Conservation (phyloP, 2,797 vertebrate genomes). For the Acanthiza pusilla region DNA sequence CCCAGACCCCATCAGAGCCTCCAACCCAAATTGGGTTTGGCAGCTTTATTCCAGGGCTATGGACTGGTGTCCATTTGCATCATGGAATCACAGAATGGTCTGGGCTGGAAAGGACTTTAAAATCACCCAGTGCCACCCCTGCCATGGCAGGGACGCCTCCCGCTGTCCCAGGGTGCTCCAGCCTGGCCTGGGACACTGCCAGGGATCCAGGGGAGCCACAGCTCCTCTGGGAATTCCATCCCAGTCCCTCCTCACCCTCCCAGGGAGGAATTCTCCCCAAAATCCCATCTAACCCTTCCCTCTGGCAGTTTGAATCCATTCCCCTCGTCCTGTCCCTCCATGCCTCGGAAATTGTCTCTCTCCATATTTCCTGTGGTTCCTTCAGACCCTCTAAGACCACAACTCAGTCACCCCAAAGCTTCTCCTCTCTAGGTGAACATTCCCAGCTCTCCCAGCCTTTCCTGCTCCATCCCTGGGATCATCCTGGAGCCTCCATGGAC, state of each 20-base stretch:
- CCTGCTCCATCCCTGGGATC: neutral
- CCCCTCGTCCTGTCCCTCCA: neutral
- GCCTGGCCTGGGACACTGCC: neutral
- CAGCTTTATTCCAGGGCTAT: neutral
- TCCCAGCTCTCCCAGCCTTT: neutral
- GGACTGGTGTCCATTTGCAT: rapidly evolving
- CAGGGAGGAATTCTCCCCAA: neutral
- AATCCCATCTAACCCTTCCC: neutral
- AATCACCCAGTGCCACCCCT: neutral
- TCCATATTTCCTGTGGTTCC: neutral
- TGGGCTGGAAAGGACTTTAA: neutral
- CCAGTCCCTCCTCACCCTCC: neutral
- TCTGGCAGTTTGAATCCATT: neutral
- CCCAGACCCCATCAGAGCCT: neutral
- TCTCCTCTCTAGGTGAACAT: neutral
- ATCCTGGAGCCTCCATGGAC: neutral
- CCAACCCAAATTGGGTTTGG: rapidly evolving
- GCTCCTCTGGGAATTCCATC: neutral
- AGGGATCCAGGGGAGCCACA: neutral
- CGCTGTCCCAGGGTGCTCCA: rapidly evolving
- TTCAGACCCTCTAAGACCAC: neutral
- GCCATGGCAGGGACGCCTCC: neutral
- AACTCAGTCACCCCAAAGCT: neutral
- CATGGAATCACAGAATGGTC: neutral
- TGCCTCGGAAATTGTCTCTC: neutral